Conservation (phyloP, 1,140 invertebrate genomes). For the Trichonephila clavipes region DNA sequence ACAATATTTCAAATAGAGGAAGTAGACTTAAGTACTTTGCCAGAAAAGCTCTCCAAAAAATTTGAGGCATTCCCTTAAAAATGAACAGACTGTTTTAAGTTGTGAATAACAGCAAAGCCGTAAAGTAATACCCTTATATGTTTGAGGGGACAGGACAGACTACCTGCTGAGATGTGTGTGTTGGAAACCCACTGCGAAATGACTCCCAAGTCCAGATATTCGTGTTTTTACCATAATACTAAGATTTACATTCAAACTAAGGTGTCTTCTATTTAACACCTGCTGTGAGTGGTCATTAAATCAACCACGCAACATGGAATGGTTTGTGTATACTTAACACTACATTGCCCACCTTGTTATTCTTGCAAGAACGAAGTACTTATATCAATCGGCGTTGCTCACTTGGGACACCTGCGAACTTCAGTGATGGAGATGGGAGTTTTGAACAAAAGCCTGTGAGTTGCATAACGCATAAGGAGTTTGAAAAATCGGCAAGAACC, state of each 20-base stretch:
- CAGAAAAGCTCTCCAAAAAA: too few relatives aligned
- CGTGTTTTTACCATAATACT: slow-evolving; percentile 18
- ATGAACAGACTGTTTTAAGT: background rate
- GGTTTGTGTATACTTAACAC: slow-evolving; percentile 17
- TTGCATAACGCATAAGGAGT: background rate
- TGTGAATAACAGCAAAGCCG: background rate
- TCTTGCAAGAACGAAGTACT: background rate
- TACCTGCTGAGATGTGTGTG: background rate
- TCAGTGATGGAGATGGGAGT: background rate
- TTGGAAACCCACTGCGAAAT: background rate
- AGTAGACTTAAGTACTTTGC: too few relatives aligned
- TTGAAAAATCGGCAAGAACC: too few relatives aligned
- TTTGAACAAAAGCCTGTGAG: background rate
- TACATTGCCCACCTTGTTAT: slow-evolving; percentile 26
- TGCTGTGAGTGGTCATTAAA: background rate
- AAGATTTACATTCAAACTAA: background rate
- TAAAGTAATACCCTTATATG: background rate
- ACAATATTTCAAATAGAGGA: too few relatives aligned
- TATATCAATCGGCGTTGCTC: background rate
- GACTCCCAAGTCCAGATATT: background rate
- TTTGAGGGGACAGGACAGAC: background rate
- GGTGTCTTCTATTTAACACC: slow-evolving; percentile 10
- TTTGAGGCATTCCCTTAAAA: background rate
- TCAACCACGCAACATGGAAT: background rate
- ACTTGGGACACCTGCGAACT: background rate